Percentiles rank a stretch among this genome's conserved stretches.
These are phyloP conservation scores for Cephalopachus bancanus DNA, from an alignment of 2,797 vertebrate species.

Conservation along the genomic window DNA sequence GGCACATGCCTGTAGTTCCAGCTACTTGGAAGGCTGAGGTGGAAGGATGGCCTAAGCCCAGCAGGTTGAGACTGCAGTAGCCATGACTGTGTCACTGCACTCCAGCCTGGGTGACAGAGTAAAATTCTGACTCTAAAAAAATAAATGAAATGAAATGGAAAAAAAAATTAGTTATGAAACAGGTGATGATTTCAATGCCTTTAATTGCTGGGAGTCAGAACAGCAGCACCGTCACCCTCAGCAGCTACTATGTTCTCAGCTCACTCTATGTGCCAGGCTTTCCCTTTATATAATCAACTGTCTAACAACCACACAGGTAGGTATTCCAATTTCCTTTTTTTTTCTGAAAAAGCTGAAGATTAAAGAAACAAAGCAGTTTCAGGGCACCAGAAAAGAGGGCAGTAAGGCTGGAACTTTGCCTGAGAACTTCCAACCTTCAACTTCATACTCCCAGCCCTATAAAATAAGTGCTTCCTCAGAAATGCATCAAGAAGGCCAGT, in stretches of 20 bases:
- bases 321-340: neutral
- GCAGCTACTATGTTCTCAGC: neutral
- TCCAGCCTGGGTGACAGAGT: too few relatives aligned
- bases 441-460: neutral
- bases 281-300: neutral
- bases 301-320: neutral
- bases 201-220: neutral
- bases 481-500: neutral
- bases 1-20: too few relatives aligned
- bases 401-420: neutral
- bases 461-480: slow-evolving; percentile 12
- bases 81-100: too few relatives aligned
- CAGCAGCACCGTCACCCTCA: neutral
- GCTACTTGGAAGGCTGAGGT: too few relatives aligned
- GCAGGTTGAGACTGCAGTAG: too few relatives aligned
- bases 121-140: too few relatives aligned
- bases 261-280: neutral
- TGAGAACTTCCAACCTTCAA: neutral
- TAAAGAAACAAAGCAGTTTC: slow-evolving; percentile 2
- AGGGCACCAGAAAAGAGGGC: neutral
- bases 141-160: neutral
- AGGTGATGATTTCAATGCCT: slow-evolving; percentile 1
- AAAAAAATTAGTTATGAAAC: neutral
- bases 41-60: too few relatives aligned
- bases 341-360: neutral